phyloP scores from a whole-genome alignment of 2,888 invertebrate genomes.

The Ecliptopera silaceata region DNA sequence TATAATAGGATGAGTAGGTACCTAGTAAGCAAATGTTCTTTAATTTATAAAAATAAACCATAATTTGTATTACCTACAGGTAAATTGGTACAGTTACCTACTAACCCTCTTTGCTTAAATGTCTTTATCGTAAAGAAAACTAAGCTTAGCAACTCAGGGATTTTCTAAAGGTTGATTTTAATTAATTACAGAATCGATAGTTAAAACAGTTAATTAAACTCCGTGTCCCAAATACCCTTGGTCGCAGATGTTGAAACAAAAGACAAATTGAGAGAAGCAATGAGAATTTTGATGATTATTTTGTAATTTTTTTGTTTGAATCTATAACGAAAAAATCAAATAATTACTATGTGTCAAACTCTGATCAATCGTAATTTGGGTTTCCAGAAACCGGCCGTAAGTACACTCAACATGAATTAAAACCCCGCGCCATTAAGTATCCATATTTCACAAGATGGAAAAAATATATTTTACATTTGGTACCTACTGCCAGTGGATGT shows the following conservation, averaged over 20 bases:
- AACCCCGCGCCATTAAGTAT: slow-evolving; percentile 12
- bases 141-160: slow-evolving; percentile 12
- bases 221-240: slow-evolving; percentile 11
- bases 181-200: slow-evolving; percentile 12
- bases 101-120: too few species aligned
- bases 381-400: background rate
- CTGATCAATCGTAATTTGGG: too few species aligned
- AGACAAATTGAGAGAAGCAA: background rate
- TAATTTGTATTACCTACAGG: too few species aligned
- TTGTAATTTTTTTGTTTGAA: too few species aligned
- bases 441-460: slow-evolving; percentile 29
- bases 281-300: too few species aligned
- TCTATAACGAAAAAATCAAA: background rate
- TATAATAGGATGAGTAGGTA: too few species aligned
- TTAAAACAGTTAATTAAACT: slow-evolving; percentile 18
- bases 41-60: too few species aligned
- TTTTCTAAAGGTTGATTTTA: slow-evolving; percentile 10
- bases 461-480: slow-evolving; percentile 62
- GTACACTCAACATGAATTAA: background rate
- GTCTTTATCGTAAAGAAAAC: slow-evolving; percentile 11
- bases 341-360: too few species aligned
- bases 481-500: slow-evolving; percentile 60
- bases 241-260: slow-evolving; percentile 14
- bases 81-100: too few species aligned
- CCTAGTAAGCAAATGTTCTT: too few species aligned